Base-by-base conservation (phyloP, 2,888 invertebrate genomes). In the Lottia scabra region DNA sequence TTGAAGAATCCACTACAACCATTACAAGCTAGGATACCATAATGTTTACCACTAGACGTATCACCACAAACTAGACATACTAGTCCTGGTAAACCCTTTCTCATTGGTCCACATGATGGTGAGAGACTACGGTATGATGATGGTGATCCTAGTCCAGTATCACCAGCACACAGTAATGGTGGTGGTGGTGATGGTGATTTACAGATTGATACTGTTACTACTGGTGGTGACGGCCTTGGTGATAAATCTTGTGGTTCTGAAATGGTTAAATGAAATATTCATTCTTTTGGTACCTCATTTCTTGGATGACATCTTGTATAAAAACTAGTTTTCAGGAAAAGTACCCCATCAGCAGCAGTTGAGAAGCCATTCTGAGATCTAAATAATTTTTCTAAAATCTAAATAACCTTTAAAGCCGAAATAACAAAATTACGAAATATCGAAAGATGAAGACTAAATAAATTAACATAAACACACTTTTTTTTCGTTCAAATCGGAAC, bases 1-100 rank as follows among this genome's bases (percentile, higher is more conserved):
- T 99, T 99, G 92, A 99, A 99, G 92, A 99, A 99, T 0, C 99
- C 99, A 72, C 97, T 97, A 91, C 99, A 99, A 0, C 99, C 99
- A 87, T 99, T 99, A 90, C 99, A 99, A 0, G 99, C 99, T 78
- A 99, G 86, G 45, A 99, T 98, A 0, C 99, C 98, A 90, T 98
- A 98, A 90, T 98, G 98, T 86, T 98, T 98, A 1, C 98, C 98
- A 1, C 96, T 97, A 83, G 96, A 96, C 8, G 97, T 97, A 90
- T 98, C 98, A 0, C 98, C 98, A 86, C 98, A 98, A 0, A 99
- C 98, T 70, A 98, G 96, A 90, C 98, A 99, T 63, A 83, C 77
- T 70, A 98, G 91, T 0, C 97, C 97, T 1, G 94, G 89, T 0
- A 89, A 88, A 63, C 78, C 79, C 66, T 87, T 79, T 77, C 87